Evolutionary conservation across 2,113 vertebrate genomes (phyloP), one percentile per base, ranked within the genome.

Genomic region (Clupea harengus): DNA sequence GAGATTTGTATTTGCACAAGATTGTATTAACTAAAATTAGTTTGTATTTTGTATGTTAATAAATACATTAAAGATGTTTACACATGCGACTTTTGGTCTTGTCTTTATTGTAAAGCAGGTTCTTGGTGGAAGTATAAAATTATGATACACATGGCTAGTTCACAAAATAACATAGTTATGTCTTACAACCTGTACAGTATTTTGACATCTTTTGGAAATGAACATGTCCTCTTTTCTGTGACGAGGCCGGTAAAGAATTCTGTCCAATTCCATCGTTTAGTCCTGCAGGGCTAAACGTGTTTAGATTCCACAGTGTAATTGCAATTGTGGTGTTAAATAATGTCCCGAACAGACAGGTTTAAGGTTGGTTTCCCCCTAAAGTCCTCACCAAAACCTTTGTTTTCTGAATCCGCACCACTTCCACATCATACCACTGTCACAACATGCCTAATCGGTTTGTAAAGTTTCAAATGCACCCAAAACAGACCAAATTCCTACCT

Each of bases 11-110:
- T 78, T 78, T 78, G 72, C 72, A 78, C 72, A 78, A 78, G 1
- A 78, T 78, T 78, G 72, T 78, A 78, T 78, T 78, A 44, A 44
- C 72, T 75, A 75, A 75, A 39, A 28, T 1, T 78, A 44, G 32
- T 39, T 17, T 78, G 72, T 78, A 78, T 78, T 78, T 78, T 78
- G 20, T 67, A 78, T 78, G 72, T 32, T 78, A 78, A 78, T 78
- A 78, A 78, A 78, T 32, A 78, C 72, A 39, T 78, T 78, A 78
- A 78, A 78, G 10, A 78, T 78, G 15, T 78, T 28, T 78, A 78
- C 72, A 78, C 72, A 39, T 78, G 32, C 11, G 13, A 32, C 72
- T 39, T 78, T 78, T 32, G 28, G 72, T 78, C 72, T 78, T 32
- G 72, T 78, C 72, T 78, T 78, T 78, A 78, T 78, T 78, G 11